Conservation (phyloP, 2,888 invertebrate species). For the Mylabris sibirica region DNA sequence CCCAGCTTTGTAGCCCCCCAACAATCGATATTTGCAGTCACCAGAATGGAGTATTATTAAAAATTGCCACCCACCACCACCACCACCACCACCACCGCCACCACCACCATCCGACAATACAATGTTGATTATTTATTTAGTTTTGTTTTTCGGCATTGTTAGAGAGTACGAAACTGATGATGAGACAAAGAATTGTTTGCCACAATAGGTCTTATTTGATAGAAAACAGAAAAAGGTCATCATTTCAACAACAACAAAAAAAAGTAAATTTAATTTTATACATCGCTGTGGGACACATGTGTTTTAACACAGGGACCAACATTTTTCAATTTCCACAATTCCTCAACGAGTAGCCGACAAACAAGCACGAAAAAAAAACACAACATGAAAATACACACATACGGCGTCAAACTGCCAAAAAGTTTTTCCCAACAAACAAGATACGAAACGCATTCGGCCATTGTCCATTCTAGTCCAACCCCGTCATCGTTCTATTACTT, state of each 20-base stretch:
- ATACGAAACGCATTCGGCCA: slow-evolving; percentile 47
- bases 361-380: slow-evolving; percentile 43
- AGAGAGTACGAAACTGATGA: neutral
- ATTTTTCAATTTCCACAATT: slow-evolving; percentile 48
- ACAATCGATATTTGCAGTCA: slow-evolving; percentile 53
- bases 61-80: slow-evolving; percentile 54
- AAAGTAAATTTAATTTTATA: slow-evolving; percentile 43
- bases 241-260: too few species aligned
- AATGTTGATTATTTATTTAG: slow-evolving; percentile 42
- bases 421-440: slow-evolving; percentile 58
- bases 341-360: slow-evolving; percentile 12
- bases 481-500: slow-evolving; percentile 33
- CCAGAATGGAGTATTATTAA: slow-evolving; percentile 56
- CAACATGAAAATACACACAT: slow-evolving; percentile 46
- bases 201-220: slow-evolving; percentile 23
- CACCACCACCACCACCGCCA: slow-evolving; percentile 52
- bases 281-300: slow-evolving; percentile 47
- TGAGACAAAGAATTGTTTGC: neutral
- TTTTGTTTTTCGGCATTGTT: slow-evolving; percentile 12
- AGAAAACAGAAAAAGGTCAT: neutral
- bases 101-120: slow-evolving; percentile 52
- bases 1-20: slow-evolving; percentile 43
- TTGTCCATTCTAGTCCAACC: slow-evolving; percentile 47
- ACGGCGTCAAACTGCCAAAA: slow-evolving; percentile 59
- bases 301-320: slow-evolving; percentile 37